Evolutionary conservation across 2,797 vertebrate genomes (phyloP), one percentile per base, ranked within the genome.

Genomic region (Brachyrhaphis roseni): DNA sequence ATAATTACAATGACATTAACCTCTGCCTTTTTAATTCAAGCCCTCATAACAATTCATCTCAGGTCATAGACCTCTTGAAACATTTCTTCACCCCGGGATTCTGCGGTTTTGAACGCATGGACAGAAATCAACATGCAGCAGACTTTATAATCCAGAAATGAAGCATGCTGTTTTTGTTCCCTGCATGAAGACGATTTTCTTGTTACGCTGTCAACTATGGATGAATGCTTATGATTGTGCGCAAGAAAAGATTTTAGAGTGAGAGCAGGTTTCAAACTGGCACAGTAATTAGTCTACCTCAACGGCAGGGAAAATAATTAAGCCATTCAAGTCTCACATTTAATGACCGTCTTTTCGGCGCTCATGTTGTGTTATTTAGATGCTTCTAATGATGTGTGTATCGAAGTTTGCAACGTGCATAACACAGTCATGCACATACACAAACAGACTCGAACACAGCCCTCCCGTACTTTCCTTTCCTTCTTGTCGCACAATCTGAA

Each of bases 1-100:
- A 93, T 95, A 95, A 96, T 95, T 95, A 94, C 93, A 95, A 94
- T 91, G 93, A 91, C 90, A 95, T 96, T 96, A 96, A 96, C 95
- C 95, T 96, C 92, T 95, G 92, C 90, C 94, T 92, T 89, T 85
- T 90, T 93, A 91, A 92, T 94, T 95, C 88, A 93, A 87, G 88
- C 80, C 84, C 89, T 90, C 86, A 78, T 86, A 83, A 87, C 75
- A 87, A 92, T 90, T 93, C 90, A 88, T 91, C 86, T 86, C 79
- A 90, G 90, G 90, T 90, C 89, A 74, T 15, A 80, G 84, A 84
- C 89, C 88, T 88, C 77, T 80, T 49, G 16, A 72, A 92, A 85
- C 74, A 85, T 88, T 89, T 89, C 77, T 82, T 84, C 85, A 84
- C 84, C 76, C 76, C 78, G 77, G 57, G 82, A 90, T 89, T 82